Base-by-base conservation (phyloP, 2,797 vertebrate genomes). In the Diglossa cyanea region DNA sequence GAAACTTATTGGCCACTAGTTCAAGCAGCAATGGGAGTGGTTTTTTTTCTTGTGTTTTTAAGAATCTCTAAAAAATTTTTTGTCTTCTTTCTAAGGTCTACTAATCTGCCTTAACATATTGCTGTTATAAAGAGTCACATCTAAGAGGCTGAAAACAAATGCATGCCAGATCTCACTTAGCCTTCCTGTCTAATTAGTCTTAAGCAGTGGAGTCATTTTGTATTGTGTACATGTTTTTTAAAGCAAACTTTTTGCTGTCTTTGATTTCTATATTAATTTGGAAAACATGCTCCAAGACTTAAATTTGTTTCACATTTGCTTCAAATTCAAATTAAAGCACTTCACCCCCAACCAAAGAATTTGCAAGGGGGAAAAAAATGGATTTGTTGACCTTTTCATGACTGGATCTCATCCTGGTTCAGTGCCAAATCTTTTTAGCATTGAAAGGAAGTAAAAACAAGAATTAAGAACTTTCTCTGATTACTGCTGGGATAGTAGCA, bases 401-500 rank as follows among this genome's bases (percentile, higher is more conserved):
- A 18, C 73, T 86, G 51, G 47, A 91, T 95, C 84, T 96, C 62
- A 63, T 86, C 63, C 84, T 93, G 63, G 90, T 95, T 45, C 78
- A 84, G 18, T 37, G 48, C 63, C 72, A 74, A 75, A 81, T 84
- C 74, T 74, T 94, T 92, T 53, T 79, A 73, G 57, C 51, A 68
- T n/a, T 76, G 71, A 96, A 93, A 95, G 90, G 81, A 95, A 94
- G 80, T 62, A 45, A 94, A 94, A 93, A 45, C 63, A 92, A 81
- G 88, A 88, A 73, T 90, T 84, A 97, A 93, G 90, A 72, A 83
- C 86, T 92, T 93, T 95, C 91, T 95, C 87, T 92, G 91, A 93
- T 96, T 95, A 91, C 82, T 8, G 0, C 33, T 63, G 39, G 71
- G 45, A 86, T 92, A 95, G 42, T 55, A 76, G 25, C 23, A 44